Evolutionary conservation across 1,140 invertebrate species (phyloP), one percentile per base, ranked within the genome.

Genomic region (Macrobrachium nipponense): DNA sequence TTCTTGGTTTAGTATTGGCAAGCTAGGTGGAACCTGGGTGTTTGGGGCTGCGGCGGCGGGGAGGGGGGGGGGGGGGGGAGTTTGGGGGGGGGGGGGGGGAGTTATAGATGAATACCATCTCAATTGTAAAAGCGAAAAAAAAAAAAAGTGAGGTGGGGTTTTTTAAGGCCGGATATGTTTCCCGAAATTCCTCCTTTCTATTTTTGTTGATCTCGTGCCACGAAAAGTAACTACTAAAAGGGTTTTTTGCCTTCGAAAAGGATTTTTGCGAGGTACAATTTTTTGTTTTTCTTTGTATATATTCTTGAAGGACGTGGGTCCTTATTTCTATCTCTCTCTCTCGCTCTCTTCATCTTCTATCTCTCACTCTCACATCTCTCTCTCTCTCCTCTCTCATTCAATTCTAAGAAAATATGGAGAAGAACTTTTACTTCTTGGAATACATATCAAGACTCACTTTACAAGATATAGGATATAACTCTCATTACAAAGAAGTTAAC

Each of bases 271-370:
- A 2, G 27, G 27, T 36, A 36, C 1, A 4, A 36, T 4, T 36
- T 36, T 36, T 36, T 36, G 1, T 36, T 36, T 36, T 36, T 36
- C 1, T 36, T 36, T 36, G 27, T 4, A n/a, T n/a, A n/a, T n/a
- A n/a, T n/a, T n/a, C n/a, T n/a, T n/a, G n/a, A 70, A 20, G 43
- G 43, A 72, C 0, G 23, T 44, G 23, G 20, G 20, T 44, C 43
- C 27, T 23, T 12, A 14, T 17, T 27, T 68, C 66, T 68, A 20
- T 70, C 66, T 70, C 66, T 70, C 66, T 70, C 66, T 70, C 66
- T 68, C 66, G n/a, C 66, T 68, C 66, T 68, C 66, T 68, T 27
- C 36, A n/a, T 68, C 66, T 27, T 68, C 66, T 68, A 20, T 70
- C 66, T 70, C 66, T 70, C 66, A 18, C 68, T 20, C 15, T 72